phyloP scores from a whole-genome alignment of 2,113 vertebrate genomes.

The Catharus minimus region DNA sequence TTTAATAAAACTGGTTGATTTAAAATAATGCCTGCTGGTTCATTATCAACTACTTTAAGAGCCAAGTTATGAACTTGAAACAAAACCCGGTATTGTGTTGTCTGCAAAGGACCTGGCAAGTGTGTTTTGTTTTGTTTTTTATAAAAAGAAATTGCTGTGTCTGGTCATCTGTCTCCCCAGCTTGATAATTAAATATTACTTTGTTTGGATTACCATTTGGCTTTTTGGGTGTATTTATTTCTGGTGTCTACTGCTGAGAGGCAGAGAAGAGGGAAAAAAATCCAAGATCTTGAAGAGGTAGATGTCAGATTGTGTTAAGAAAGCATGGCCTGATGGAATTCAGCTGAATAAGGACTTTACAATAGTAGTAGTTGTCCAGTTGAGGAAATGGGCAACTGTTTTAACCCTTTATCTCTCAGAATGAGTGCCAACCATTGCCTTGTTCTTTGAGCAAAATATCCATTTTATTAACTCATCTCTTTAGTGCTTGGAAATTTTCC shows the following conservation, averaged over 20 bases:
- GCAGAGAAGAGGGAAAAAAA: neutral
- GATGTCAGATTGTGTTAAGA: constrained; percentile 56
- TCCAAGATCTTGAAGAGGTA: constrained; percentile 19
- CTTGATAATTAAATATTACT: constrained; percentile 48
- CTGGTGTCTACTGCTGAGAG: constrained; percentile 25
- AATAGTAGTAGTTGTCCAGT: constrained; percentile 19
- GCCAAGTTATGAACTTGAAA: constrained; percentile 73
- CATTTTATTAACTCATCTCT: neutral
- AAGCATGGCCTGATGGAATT: constrained; percentile 73
- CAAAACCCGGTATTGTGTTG: constrained; percentile 75
- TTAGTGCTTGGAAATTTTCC: neutral
- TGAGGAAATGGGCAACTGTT: constrained; percentile 6
- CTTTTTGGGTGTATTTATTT: constrained; percentile 24
- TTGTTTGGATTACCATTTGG: constrained; percentile 53
- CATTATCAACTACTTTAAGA: constrained; percentile 85
- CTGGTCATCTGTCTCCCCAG: neutral
- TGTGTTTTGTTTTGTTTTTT: neutral
- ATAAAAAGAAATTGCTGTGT: neutral
- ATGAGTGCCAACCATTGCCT: neutral
- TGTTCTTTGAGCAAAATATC: neutral
- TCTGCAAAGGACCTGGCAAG: constrained; percentile 43
- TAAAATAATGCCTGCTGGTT: constrained; percentile 86
- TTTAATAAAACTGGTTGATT: constrained; percentile 83
- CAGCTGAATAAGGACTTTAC: constrained; percentile 40
- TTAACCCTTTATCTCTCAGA: constrained; percentile 31